These are phyloP conservation scores for Pachypeltis micranthus DNA, from an alignment of 1,140 invertebrate genomes.

Conservation along the genomic window DNA sequence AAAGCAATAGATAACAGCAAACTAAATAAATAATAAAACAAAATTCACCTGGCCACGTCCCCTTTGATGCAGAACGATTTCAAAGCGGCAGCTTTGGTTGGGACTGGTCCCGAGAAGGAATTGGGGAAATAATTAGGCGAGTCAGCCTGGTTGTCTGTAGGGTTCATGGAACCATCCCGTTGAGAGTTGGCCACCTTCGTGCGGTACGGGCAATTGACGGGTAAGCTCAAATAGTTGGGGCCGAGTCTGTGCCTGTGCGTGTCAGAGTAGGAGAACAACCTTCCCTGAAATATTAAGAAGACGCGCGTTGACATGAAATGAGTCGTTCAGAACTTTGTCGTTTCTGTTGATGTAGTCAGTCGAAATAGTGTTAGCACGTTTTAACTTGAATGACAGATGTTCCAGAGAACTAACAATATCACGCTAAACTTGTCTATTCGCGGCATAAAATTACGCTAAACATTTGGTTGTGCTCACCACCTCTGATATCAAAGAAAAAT, in stretches of 20 bases:
- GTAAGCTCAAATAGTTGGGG: conserved; percentile 81
- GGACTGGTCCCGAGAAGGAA: conserved; percentile 73
- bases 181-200: conserved; percentile 59
- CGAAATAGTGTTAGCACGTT: too few relatives aligned
- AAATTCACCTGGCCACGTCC: conserved; percentile 36
- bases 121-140: conserved; percentile 94
- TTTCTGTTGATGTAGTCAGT: too few relatives aligned
- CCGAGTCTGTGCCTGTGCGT: conserved; percentile 89
- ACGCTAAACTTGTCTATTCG: too few relatives aligned
- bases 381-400: too few relatives aligned
- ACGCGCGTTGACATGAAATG: too few relatives aligned
- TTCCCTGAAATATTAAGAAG: conserved; percentile 59
- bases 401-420: too few relatives aligned
- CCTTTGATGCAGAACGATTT: conserved; percentile 34
- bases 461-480: too few relatives aligned
- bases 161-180: conserved; percentile 67
- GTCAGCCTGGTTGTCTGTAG: conserved; percentile 51
- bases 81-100: conserved; percentile 38
- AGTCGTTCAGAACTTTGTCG: too few relatives aligned
- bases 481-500: too few relatives aligned
- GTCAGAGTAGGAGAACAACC: conserved; percentile 88
- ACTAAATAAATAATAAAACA: not conserved
- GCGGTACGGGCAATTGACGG: conserved; percentile 85
- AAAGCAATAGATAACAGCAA: not conserved
- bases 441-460: too few relatives aligned